Evolutionary conservation across 2,113 vertebrate genomes (phyloP).

Genomic region (Myrmecobius fasciatus): DNA sequence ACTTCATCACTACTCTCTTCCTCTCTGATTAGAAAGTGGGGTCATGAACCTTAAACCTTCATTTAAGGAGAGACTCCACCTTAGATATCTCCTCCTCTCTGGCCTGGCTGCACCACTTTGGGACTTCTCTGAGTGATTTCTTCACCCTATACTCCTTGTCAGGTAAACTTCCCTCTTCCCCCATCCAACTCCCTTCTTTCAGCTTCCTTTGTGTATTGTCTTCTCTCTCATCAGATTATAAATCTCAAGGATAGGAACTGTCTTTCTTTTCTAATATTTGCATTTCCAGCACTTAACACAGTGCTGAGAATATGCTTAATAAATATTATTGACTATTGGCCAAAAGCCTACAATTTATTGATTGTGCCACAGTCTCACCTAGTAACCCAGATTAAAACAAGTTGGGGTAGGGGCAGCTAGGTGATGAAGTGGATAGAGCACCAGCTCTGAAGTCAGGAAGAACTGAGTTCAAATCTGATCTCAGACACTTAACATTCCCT

Average conservation of each 20-base stretch:
- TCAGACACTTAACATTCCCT: too few species aligned
- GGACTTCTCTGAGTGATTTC: background rate
- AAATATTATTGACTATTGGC: too few species aligned
- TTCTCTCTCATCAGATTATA: background rate
- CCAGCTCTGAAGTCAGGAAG: too few species aligned
- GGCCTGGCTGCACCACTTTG: background rate
- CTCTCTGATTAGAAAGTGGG: background rate
- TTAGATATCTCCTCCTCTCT: background rate
- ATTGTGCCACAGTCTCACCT: background rate
- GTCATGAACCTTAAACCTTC: background rate
- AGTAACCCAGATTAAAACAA: background rate
- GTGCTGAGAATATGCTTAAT: too few species aligned
- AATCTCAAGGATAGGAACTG: background rate
- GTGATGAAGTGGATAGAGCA: too few species aligned
- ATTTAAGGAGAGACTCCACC: background rate
- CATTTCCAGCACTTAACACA: background rate
- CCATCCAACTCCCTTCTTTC: too few species aligned
- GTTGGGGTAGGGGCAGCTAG: too few species aligned
- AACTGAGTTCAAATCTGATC: too few species aligned
- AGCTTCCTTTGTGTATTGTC: background rate
- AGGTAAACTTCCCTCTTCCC: background rate
- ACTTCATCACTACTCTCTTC: background rate
- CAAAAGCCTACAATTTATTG: too few species aligned
- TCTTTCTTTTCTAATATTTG: background rate
- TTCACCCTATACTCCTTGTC: background rate